Evolutionary conservation across 2,888 invertebrate species (phyloP), one percentile per base, ranked within the genome.

Genomic region (Troglohyphantes excavatus): DNA sequence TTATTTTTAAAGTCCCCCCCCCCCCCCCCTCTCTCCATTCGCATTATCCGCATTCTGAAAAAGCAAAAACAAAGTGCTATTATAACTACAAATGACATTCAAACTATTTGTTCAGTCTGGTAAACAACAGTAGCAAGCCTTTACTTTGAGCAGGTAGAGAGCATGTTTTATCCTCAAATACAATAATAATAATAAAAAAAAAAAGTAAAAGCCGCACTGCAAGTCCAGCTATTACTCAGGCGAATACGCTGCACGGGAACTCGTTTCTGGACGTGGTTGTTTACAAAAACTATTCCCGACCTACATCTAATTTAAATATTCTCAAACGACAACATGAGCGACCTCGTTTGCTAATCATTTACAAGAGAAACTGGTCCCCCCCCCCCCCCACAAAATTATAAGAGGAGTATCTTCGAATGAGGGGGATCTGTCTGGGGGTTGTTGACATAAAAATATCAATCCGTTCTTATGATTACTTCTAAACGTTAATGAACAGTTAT

Each of bases 291-390:
- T 68, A 46, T 68, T 53, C 67, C 11, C 81, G 81, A 81, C 81
- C 81, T 81, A 68, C 68, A 81, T 81, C 81, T 81, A 81, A 81
- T 81, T 81, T 81, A 68, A 81, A 70, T 70, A 68, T 68, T 68
- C 81, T 33, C 21, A 81, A 81, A 67, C 65, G 46, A 81, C 46
- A 81, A 81, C 81, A 81, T 17, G 13, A 23, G 43, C 59, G 81
- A 53, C 81, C 81, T 68, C 81, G 68, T 81, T 81, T 68, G 53
- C 21, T 81, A 59, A 81, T 81, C 81, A 81, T 68, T 68, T 27
- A 17, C 27, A 33, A 68, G 81, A 9, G 68, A 68, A 81, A 81
- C 81, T 68, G 81, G 81, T 81, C 68, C 27, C 79, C 39, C 39
- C 39, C 3, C 0, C 13, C 9, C n/a, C n/a, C n/a, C n/a, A n/a